Percentiles rank a stretch among this genome's conserved stretches.
Conservation (phyloP, 2,888 invertebrate genomes). For the Odontomyia ornata region DNA sequence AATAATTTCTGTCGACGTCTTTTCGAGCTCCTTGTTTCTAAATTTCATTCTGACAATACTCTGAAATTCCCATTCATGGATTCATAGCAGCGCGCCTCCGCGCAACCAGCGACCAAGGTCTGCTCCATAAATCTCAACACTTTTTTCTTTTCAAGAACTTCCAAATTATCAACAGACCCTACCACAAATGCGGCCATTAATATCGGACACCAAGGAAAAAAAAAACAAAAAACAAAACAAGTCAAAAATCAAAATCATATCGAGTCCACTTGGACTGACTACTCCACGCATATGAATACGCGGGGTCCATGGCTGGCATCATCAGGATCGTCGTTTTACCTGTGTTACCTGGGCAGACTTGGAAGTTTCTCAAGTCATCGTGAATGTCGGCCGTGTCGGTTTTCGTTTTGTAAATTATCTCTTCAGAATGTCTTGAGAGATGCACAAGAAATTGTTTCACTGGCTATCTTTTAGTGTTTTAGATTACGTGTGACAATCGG, state of each 20-base stretch:
- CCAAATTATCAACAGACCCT: slow-evolving; percentile 38
- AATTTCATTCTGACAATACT: slow-evolving; percentile 41
- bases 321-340: slow-evolving; percentile 30
- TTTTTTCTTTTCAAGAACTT: slow-evolving; percentile 29
- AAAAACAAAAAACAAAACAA: too few relatives aligned
- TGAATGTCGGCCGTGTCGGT: background rate
- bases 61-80: slow-evolving; percentile 35
- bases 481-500: slow-evolving; percentile 45
- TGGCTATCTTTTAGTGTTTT: slow-evolving; percentile 41
- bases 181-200: slow-evolving; percentile 35
- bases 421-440: slow-evolving; percentile 24
- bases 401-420: slow-evolving; percentile 43
- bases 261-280: background rate
- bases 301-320: background rate
- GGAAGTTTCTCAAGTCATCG: slow-evolving; percentile 9
- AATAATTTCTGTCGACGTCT: slow-evolving; percentile 20
- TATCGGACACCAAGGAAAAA: slow-evolving; percentile 2
- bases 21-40: slow-evolving; percentile 35
- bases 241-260: slow-evolving; percentile 26
- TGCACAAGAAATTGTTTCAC: slow-evolving; percentile 39
- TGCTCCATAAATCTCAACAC: slow-evolving; percentile 42
- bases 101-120: background rate
- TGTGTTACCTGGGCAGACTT: slow-evolving; percentile 29
- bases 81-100: slow-evolving; percentile 8
- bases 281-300: background rate